Conservation (phyloP, 2,888 invertebrate genomes). For the Pycnomerus fuliginosus region DNA sequence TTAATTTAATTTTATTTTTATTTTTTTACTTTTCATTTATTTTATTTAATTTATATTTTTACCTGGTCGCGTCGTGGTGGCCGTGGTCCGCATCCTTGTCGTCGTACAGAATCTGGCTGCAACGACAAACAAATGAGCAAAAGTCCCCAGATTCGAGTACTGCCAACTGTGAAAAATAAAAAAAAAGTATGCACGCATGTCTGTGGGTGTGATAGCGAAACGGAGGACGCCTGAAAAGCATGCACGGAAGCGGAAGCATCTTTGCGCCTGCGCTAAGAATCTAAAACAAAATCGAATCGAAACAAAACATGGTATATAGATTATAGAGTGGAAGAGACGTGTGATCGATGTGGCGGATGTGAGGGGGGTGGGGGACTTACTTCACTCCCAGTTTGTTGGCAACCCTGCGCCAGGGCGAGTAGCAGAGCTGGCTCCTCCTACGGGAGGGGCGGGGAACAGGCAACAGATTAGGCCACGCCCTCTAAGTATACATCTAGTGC, state of each 20-base stretch:
- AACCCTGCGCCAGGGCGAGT: conserved; percentile 91
- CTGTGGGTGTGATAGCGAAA: conserved; percentile 29
- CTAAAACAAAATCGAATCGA: conserved; percentile 19
- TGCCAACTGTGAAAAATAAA: conserved; percentile 25
- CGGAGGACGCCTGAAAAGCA: conserved; percentile 26
- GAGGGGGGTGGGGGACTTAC: conserved; percentile 67
- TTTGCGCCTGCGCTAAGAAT: conserved; percentile 27
- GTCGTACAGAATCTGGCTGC: conserved; percentile 68
- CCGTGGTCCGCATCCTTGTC: conserved; percentile 60
- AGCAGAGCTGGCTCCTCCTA: conserved; percentile 72
- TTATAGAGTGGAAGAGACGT: conserved; percentile 14
- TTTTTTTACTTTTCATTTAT: background rate
- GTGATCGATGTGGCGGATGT: conserved; percentile 28
- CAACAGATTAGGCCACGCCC: conserved; percentile 54
- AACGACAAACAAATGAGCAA: conserved; percentile 30
- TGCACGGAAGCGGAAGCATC: conserved; percentile 29
- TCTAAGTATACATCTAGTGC: conserved; percentile 35
- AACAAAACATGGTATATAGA: conserved; percentile 1
- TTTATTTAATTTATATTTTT: conserved; percentile 25
- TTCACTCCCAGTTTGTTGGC: conserved; percentile 93
- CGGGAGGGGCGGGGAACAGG: conserved; percentile 53
- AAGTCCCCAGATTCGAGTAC: no score
- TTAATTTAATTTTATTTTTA: conserved; percentile 1
- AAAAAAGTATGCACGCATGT: conserved; percentile 27
- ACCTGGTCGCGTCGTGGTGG: conserved; percentile 59